phyloP scores from a whole-genome alignment of 2,113 vertebrate genomes.

The Trogon melanurus region DNA sequence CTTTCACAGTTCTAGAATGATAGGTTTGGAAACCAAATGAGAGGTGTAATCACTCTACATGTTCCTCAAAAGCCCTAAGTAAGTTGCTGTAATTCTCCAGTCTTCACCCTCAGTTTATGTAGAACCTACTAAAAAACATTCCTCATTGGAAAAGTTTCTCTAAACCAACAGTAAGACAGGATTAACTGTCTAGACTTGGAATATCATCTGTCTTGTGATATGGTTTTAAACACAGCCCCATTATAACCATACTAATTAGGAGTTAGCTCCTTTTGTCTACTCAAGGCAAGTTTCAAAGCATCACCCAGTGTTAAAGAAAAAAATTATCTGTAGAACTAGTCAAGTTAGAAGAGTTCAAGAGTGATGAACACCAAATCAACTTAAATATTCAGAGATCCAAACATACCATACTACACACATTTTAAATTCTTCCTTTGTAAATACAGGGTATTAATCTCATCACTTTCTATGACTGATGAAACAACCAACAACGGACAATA shows the following conservation, averaged over 20 bases:
- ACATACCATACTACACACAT: neutral
- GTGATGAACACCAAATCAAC: neutral
- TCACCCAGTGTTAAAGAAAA: neutral
- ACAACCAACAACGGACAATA: neutral
- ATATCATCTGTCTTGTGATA: neutral
- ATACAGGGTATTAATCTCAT: neutral
- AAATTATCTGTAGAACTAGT: neutral
- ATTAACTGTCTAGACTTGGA: constrained; percentile 4
- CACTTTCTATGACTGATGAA: neutral
- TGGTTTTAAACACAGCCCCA: neutral
- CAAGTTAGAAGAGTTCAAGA: neutral
- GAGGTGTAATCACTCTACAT: neutral
- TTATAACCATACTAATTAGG: neutral
- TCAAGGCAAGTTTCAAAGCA: neutral
- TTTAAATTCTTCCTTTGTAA: neutral
- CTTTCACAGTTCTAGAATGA: neutral
- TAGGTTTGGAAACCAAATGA: neutral
- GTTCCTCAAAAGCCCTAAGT: neutral
- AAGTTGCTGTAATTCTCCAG: neutral
- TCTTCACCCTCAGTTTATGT: neutral
- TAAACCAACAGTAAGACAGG: neutral
- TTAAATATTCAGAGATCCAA: neutral
- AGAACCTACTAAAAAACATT: neutral
- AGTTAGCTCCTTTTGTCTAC: neutral
- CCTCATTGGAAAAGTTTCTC: neutral